Percentiles rank a stretch among this genome's conserved stretches.
Evolutionary conservation across 2,888 invertebrate genomes (phyloP).

Genomic region (Laspeyria flexula): DNA sequence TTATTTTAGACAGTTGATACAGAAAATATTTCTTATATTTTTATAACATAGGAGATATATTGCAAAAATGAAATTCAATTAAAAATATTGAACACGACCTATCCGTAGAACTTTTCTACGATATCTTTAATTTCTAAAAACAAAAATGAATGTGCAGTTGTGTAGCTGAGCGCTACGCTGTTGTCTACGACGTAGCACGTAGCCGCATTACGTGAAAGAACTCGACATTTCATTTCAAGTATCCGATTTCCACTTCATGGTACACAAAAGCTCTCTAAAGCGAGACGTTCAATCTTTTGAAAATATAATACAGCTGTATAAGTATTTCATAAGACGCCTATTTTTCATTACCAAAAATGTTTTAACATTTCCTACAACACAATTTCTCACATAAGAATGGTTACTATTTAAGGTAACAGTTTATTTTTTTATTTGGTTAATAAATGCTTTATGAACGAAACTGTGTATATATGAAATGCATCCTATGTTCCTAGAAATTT

Average conservation of each 20-base stretch:
- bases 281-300: slow-evolving; percentile 34
- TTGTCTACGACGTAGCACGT: slow-evolving; percentile 48
- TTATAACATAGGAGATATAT: too few relatives aligned
- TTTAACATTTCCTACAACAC: background rate
- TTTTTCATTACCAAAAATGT: slow-evolving; percentile 21
- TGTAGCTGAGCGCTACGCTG: slow-evolving; percentile 24
- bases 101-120: background rate
- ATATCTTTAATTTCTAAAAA: background rate
- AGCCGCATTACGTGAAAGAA: slow-evolving; percentile 29
- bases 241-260: slow-evolving; percentile 44
- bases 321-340: slow-evolving; percentile 19
- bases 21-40: too few relatives aligned
- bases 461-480: too few relatives aligned
- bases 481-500: too few relatives aligned
- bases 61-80: background rate
- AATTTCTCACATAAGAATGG: background rate
- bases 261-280: slow-evolving; percentile 32
- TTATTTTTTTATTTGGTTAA: too few relatives aligned
- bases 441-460: too few relatives aligned
- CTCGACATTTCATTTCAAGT: slow-evolving; percentile 35
- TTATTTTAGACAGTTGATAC: too few relatives aligned
- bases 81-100: background rate
- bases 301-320: slow-evolving; percentile 28
- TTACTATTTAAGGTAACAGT: too few relatives aligned
- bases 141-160: slow-evolving; percentile 8